These are phyloP conservation scores for Bothrops jararaca DNA, from an alignment of 2,113 vertebrate species.

Conservation along the genomic window DNA sequence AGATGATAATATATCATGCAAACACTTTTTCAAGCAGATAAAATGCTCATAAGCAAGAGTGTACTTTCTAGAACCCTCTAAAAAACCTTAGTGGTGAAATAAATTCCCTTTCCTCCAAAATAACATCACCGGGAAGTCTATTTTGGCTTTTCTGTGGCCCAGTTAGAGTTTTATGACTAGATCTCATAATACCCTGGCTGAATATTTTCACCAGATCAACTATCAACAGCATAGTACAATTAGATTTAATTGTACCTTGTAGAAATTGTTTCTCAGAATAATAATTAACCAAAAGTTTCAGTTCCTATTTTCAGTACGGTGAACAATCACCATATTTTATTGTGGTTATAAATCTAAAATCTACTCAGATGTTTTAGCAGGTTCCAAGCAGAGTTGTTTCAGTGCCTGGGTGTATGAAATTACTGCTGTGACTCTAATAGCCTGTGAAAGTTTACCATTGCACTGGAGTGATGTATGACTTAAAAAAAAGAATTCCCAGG, in stretches of 20 bases:
- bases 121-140: not conserved
- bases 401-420: not conserved
- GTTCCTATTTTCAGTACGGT: not conserved
- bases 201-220: not conserved
- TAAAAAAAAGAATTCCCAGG: not conserved
- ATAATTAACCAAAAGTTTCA: not conserved
- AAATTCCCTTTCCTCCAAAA: not conserved
- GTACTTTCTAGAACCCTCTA: not conserved
- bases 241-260: not conserved
- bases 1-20: not conserved
- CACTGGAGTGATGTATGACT: not conserved
- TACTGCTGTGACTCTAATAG: not conserved
- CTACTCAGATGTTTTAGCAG: not conserved
- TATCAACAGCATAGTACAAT: not conserved
- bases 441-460: not conserved
- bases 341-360: constrained; percentile 10
- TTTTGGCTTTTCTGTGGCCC: not conserved
- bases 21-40: not conserved
- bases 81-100: not conserved
- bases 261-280: not conserved
- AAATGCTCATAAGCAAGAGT: not conserved
- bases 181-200: not conserved
- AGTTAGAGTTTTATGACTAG: not conserved
- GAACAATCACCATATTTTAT: not conserved
- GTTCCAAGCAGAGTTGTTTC: not conserved